A percentile compares a stretch with the other conserved stretches of the same genome.
Evolutionary conservation across 2,113 vertebrate genomes (phyloP).

Genomic region (Chascanopsetta lugubris): DNA sequence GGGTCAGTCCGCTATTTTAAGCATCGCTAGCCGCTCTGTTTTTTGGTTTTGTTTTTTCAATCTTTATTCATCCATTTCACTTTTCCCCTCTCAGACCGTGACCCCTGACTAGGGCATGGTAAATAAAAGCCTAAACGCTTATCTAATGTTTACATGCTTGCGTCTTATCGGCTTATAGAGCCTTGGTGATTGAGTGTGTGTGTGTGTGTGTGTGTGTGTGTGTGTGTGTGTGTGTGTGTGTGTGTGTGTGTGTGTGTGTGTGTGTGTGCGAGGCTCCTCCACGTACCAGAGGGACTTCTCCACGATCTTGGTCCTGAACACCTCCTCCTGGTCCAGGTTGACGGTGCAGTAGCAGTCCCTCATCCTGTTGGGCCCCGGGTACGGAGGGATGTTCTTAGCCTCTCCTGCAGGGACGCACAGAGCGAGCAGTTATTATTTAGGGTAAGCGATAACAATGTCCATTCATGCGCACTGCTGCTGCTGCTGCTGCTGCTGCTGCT

Average conservation of each 20-base stretch:
- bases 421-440: slow-evolving; percentile 24
- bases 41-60: too few species aligned
- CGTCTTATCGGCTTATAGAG: background rate
- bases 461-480: slow-evolving; percentile 20
- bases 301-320: slow-evolving; percentile 97
- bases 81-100: too few species aligned
- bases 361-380: slow-evolving; percentile 97
- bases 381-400: slow-evolving; percentile 97
- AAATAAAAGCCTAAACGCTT: too few species aligned
- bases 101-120: too few species aligned
- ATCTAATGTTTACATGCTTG: background rate
- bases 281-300: slow-evolving; percentile 89
- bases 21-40: too few species aligned
- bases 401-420: slow-evolving; percentile 83
- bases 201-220: too few species aligned
- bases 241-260: too few species aligned
- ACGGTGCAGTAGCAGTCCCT: slow-evolving; percentile 98
- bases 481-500: slow-evolving; percentile 11
- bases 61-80: too few species aligned
- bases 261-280: too few species aligned
- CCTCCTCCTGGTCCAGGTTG: slow-evolving; percentile 98
- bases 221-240: too few species aligned
- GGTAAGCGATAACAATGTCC: slow-evolving; percentile 28
- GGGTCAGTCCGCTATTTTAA: too few species aligned
- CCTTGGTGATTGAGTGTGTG: too few species aligned